Percentiles rank a stretch among this genome's conserved stretches.
Evolutionary conservation across 1,140 invertebrate species (phyloP).

Genomic region (Triops cancriformis): DNA sequence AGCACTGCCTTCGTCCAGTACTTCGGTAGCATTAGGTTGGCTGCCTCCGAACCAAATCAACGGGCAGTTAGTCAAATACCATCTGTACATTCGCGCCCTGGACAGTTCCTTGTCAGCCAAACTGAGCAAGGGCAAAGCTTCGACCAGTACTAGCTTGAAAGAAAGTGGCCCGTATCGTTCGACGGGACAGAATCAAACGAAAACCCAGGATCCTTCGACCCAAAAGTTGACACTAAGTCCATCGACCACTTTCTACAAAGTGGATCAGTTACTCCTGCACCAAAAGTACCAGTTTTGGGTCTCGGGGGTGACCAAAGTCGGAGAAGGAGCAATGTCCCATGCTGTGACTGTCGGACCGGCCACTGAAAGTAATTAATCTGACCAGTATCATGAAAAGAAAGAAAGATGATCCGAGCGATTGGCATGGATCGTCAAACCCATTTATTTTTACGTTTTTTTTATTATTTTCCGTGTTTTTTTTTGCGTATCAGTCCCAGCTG

Average conservation of each 20-base stretch:
- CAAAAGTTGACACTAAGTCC: neutral
- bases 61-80: neutral
- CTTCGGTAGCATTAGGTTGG: neutral
- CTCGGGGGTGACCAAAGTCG: neutral
- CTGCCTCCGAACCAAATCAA: neutral
- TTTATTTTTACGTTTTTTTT: neutral
- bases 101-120: neutral
- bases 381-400: neutral
- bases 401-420: no score
- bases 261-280: neutral
- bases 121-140: neutral
- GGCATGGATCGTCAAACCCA: neutral
- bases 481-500: conserved; percentile 47
- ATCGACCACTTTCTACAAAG: neutral
- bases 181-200: neutral
- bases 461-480: conserved; percentile 3
- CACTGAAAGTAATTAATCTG: neutral
- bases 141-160: neutral
- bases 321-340: neutral
- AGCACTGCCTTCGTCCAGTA: neutral
- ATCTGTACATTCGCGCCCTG: neutral
- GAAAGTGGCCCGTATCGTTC: neutral
- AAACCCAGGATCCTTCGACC: neutral
- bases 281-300: conserved; percentile 10
- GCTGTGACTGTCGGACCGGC: neutral